Percentiles rank a stretch among this genome's conserved stretches.
Evolutionary conservation across 2,888 invertebrate genomes (phyloP).

Genomic region (Pristionchus entomophagus): DNA sequence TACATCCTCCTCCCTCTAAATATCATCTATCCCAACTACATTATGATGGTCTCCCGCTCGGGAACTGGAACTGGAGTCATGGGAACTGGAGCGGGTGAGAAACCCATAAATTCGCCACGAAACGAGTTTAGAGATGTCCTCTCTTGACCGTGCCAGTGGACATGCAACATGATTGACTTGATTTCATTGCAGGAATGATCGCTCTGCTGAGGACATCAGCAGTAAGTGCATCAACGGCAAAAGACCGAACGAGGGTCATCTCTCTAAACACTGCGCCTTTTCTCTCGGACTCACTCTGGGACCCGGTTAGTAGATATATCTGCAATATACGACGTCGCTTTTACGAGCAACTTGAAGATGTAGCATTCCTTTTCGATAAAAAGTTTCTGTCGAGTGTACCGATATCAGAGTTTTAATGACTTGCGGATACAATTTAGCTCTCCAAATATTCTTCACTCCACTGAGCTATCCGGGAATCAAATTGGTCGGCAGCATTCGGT

Average conservation of each 20-base stretch:
- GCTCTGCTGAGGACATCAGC: constrained; percentile 77
- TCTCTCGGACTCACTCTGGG: constrained; percentile 77
- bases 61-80: constrained; percentile 77
- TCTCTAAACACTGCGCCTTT: constrained; percentile 76
- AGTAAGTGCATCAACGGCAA: constrained; percentile 75
- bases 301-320: constrained; percentile 72
- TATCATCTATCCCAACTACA: constrained; percentile 62
- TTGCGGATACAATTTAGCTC: constrained; percentile 66
- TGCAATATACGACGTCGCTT: no score
- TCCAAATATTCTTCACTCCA: constrained; percentile 76
- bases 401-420: no score
- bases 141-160: no score
- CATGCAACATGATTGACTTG: no score
- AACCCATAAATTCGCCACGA: no score
- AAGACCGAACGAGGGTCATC: constrained; percentile 76
- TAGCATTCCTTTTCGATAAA: no score
- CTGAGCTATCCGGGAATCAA: constrained; percentile 76
- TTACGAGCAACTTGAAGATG: no score
- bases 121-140: no score
- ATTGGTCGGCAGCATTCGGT: constrained; percentile 62
- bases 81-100: constrained; percentile 77
- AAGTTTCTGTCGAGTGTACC: no score
- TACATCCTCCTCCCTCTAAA: constrained; percentile 76
- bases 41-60: constrained; percentile 68
- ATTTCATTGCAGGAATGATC: constrained; percentile 77